These are phyloP conservation scores for Sipha maydis DNA, from an alignment of 2,888 invertebrate species.

Conservation along the genomic window DNA sequence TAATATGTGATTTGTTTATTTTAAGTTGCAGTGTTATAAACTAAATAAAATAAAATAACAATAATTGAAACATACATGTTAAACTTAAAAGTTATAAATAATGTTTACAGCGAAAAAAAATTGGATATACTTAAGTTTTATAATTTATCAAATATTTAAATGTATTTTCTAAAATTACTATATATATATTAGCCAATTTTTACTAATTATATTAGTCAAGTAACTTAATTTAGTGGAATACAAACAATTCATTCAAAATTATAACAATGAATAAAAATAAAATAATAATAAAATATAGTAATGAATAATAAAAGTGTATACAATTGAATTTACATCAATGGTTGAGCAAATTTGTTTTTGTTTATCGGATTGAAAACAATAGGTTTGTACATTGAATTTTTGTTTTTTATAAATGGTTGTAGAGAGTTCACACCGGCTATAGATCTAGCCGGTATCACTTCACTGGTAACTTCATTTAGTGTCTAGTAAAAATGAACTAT, in stretches of 20 bases:
- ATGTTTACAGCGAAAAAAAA: conserved; percentile 37
- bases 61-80: conserved; percentile 5
- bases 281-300: conserved; percentile 17
- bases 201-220: conserved; percentile 22
- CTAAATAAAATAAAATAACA: conserved; percentile 53
- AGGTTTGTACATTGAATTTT: conserved; percentile 68
- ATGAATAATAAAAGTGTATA: background rate
- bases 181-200: conserved; percentile 24
- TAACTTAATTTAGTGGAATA: conserved; percentile 18
- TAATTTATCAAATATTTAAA: conserved; percentile 16
- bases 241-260: conserved; percentile 12
- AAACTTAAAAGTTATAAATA: conserved; percentile 39
- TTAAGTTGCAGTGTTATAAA: conserved; percentile 15
- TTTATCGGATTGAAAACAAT: conserved; percentile 68
- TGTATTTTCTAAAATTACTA: conserved; percentile 7
- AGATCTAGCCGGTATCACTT: conserved; percentile 33
- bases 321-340: conserved; percentile 41
- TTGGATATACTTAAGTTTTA: conserved; percentile 11
- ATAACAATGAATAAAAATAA: conserved; percentile 22
- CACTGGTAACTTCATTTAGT: conserved; percentile 58
- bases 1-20: conserved; percentile 3
- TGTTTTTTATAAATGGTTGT: conserved; percentile 67
- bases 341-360: conserved; percentile 62
- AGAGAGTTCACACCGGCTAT: conserved; percentile 63
- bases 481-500: conserved; percentile 28